Evolutionary conservation across 2,888 invertebrate species (phyloP).

Genomic region (Mantis religiosa): DNA sequence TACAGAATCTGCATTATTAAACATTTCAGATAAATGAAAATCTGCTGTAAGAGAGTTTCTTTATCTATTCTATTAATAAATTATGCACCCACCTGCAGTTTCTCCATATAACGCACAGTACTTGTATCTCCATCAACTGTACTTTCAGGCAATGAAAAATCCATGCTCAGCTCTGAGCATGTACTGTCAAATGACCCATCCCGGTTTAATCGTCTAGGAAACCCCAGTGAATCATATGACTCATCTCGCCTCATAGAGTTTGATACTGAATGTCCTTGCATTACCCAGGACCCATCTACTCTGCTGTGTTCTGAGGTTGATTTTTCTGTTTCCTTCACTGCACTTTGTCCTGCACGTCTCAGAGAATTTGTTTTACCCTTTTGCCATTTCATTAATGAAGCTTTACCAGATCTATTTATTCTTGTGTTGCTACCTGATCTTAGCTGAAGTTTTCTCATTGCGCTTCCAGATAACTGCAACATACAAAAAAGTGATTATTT

Average conservation of each 20-base stretch:
- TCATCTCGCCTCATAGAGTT: slow-evolving; percentile 30
- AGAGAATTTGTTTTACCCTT: neutral
- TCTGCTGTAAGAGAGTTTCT: too few relatives aligned
- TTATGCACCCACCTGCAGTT: neutral
- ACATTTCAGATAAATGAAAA: too few relatives aligned
- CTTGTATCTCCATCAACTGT: slow-evolving; percentile 18
- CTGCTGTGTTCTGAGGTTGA: neutral
- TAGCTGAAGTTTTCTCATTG: neutral
- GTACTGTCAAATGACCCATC: slow-evolving; percentile 38
- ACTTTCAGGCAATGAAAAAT: slow-evolving; percentile 29
- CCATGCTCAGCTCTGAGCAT: slow-evolving; percentile 37
- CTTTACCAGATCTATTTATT: neutral
- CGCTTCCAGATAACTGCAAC: slow-evolving; percentile 3
- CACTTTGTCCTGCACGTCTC: neutral
- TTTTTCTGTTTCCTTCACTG: neutral
- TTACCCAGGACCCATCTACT: neutral
- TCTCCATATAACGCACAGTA: slow-evolving; percentile 36
- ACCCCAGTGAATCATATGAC: slow-evolving; percentile 33
- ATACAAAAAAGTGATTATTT: neutral
- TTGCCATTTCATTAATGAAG: neutral
- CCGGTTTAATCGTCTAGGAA: slow-evolving; percentile 29
- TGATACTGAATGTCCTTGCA: neutral
- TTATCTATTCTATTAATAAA: neutral
- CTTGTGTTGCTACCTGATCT: neutral
- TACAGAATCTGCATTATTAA: too few relatives aligned